phyloP scores from a whole-genome alignment of 2,888 invertebrate species.

The Heliconius charithonia region DNA sequence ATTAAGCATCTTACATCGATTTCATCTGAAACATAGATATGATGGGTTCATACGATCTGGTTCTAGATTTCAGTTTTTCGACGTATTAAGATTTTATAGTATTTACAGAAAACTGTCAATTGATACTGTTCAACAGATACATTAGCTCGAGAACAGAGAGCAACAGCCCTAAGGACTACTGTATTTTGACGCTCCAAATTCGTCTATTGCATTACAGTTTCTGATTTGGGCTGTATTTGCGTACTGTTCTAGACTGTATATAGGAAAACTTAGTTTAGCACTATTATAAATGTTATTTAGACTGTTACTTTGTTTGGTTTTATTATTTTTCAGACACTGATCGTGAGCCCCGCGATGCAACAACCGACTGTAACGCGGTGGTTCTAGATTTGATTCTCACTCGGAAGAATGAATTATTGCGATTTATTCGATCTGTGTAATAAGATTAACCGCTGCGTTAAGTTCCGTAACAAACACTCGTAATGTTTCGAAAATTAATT shows the following conservation, averaged over 20 bases:
- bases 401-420: no score
- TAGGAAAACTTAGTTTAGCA: background rate
- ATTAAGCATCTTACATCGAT: background rate
- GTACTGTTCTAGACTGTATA: background rate
- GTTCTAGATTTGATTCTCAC: no score
- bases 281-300: background rate
- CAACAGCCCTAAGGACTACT: background rate
- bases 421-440: no score
- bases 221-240: background rate
- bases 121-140: background rate
- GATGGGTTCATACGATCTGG: background rate
- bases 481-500: no score
- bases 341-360: no score
- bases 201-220: background rate
- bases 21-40: background rate
- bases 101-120: background rate
- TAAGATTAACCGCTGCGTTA: no score
- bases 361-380: no score
- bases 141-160: constrained; percentile 5
- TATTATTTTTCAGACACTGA: background rate
- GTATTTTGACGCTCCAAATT: constrained; percentile 2
- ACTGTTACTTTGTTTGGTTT: background rate
- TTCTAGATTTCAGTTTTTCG: background rate
- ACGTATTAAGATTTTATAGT: background rate
- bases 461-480: no score